Percentiles rank a stretch among this genome's conserved stretches.
Conservation (phyloP, 92 coral and sea anemone species). For the Zoanthus gigantus region DNA sequence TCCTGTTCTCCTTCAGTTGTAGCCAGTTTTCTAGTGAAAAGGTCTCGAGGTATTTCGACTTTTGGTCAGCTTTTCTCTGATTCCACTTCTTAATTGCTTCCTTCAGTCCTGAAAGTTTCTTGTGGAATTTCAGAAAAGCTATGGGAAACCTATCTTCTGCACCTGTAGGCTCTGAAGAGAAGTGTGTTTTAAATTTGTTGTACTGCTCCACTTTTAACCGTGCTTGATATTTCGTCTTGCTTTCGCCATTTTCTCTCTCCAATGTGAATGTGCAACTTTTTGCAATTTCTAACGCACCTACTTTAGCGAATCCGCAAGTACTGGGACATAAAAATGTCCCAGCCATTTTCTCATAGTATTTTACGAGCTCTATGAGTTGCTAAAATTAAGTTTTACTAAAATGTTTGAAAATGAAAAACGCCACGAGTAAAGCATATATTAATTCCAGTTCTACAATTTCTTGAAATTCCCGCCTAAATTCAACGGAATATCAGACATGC, state of each 20-base stretch:
- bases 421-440: not conserved
- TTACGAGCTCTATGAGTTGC: no score
- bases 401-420: no score
- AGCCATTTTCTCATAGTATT: slow-evolving; percentile 11
- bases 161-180: not conserved
- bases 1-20: slow-evolving; percentile 24
- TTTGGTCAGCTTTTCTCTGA: slow-evolving; percentile 54
- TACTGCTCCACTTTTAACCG: slow-evolving; percentile 58
- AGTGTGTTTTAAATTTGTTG: slow-evolving; percentile 8
- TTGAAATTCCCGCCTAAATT: slow-evolving; percentile 22
- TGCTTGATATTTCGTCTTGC: slow-evolving; percentile 42
- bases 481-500: no score
- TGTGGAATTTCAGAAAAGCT: slow-evolving; percentile 43
- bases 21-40: slow-evolving; percentile 64
- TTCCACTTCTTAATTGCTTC: slow-evolving; percentile 55
- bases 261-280: slow-evolving; percentile 20
- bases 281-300: slow-evolving; percentile 49
- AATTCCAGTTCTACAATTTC: no score
- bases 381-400: no score
- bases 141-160: slow-evolving; percentile 51
- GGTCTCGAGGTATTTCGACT: slow-evolving; percentile 51
- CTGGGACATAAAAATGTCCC: slow-evolving; percentile 69
- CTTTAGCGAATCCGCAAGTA: slow-evolving; percentile 68
- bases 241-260: slow-evolving; percentile 50
- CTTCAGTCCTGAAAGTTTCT: slow-evolving; percentile 60